Conservation (phyloP, 2,888 invertebrate species). For the Andrena chrysosceles region DNA sequence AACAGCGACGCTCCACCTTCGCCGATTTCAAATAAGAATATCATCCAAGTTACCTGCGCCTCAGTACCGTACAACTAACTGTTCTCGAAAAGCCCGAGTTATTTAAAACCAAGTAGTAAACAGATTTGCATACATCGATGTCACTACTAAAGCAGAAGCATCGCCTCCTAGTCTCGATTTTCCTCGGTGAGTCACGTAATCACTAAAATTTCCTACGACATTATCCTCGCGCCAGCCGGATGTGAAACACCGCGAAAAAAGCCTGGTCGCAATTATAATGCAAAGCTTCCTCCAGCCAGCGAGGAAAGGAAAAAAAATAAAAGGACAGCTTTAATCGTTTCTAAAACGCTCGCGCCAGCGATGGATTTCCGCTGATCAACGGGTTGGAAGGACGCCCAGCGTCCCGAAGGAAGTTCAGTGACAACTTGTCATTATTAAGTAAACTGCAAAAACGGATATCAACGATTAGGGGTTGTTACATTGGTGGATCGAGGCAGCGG, state of each 20-base stretch:
- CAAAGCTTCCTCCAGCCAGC: neutral
- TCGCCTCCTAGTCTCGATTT: neutral
- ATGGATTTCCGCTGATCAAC: neutral
- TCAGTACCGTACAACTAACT: too few species aligned
- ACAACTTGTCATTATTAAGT: conserved; percentile 49
- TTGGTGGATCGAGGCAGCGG: conserved; percentile 13
- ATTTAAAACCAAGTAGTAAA: too few species aligned
- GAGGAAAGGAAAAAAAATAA: neutral
- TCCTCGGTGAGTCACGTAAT: conserved; percentile 28
- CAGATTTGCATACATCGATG: too few species aligned
- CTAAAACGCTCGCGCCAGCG: conserved; percentile 5
- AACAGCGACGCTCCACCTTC: neutral
- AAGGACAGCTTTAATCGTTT: conserved; percentile 17
- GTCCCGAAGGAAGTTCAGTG: conserved; percentile 28
- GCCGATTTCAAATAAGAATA: too few species aligned
- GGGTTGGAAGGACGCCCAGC: neutral
- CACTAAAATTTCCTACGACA: conserved; percentile 33
- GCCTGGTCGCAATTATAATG: conserved; percentile 36
- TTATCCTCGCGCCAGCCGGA: conserved; percentile 13
- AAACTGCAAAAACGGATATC: conserved; percentile 54
- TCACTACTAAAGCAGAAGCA: neutral
- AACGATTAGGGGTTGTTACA: conserved; percentile 41
- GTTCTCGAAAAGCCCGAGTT: too few species aligned
- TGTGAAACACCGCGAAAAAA: conserved; percentile 32
- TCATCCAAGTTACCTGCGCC: too few species aligned